Evolutionary conservation across 2,797 vertebrate species (phyloP), one percentile per base, ranked within the genome.

Genomic region (Pseudochirops cupreus): DNA sequence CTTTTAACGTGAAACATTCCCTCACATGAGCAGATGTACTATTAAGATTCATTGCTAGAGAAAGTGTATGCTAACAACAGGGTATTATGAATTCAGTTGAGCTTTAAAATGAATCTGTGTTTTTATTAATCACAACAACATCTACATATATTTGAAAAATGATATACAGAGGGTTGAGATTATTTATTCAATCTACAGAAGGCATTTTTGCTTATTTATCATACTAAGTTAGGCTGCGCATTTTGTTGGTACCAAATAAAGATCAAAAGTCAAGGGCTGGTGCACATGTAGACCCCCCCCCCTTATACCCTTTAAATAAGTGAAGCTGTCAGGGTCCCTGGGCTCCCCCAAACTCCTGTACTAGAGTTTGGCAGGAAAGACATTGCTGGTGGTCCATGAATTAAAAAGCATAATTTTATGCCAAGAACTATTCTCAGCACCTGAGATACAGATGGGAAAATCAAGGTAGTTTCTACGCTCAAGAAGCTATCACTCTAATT

Each of bases 81-180:
- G 74, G 3, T 46, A 87, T 87, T 50, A 87, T 46, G 74, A 87
- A 87, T 46, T 87, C 74, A 87, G 74, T 87, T 24, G 9, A 87
- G 39, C 74, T 87, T 87, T 87, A 50, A 87, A 87, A 87, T 87
- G 74, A 87, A 87, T 87, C 46, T 87, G 74, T 82, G 74, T 50
- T 87, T 82, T 87, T 87, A 87, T 87, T 87, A 87, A 87, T 87
- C 74, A 87, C 39, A 87, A 67, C 33, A 67, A 50, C 39, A 87
- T 50, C 74, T 87, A 87, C 74, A 87, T 87, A 50, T 87, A 87
- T 87, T 87, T 87, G 74, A 87, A 87, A 87, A 87, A 87, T 87
- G 39, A 87, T 87, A 87, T 87, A 87, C 21, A 87, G 74, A 50
- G 24, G 10, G 24, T 26, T 82, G 74, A 50, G 39, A 26, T 82